Base-by-base conservation (phyloP, 2,797 vertebrate species). In the Megalops cyprinoides region DNA sequence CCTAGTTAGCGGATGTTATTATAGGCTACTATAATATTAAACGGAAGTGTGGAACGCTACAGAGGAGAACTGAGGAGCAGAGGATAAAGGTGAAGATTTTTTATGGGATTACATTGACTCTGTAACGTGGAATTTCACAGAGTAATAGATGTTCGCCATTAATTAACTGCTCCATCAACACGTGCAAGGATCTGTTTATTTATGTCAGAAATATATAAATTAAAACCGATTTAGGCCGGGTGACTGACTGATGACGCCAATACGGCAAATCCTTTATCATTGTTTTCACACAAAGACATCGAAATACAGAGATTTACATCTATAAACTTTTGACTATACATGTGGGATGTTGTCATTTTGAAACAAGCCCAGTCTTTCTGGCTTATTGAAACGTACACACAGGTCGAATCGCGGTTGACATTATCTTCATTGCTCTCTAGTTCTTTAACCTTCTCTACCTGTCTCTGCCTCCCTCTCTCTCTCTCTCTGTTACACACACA, bases 191-290 rank as follows among this genome's bases (percentile, higher is more conserved):
- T 82, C 80, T 84, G 74, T 74, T 74, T 80, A 80, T 80, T 74
- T 80, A 78, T 74, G 67, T 82, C 84, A 79, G 85, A 87, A 87
- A 88, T 86, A 86, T 83, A 88, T 84, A 85, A 89, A 86, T 83
- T 90, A 83, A 92, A 79, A 83, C 89, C 87, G 76, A 88, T 92
- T 87, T 85, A 91, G 91, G 90, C 92, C 91, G 84, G n/a, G 90
- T 91, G 92, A 94, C 90, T 92, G 91, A 86, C 87, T 86, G 87
- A 92, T 93, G 92, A 94, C 93, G 92, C 91, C 90, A 91, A 82
- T 84, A 91, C 87, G 89, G 89, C 89, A 93, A 82, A 82, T 51
- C 86, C 77, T 82, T 81, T 76, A 80, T 71, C 80, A 83, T 79
- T 79, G 84, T 75, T 56, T 37, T 31, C 82, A 90, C 88, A 86